These are phyloP conservation scores for Achlya flavicornis DNA, from an alignment of 2,888 invertebrate species.

Conservation along the genomic window DNA sequence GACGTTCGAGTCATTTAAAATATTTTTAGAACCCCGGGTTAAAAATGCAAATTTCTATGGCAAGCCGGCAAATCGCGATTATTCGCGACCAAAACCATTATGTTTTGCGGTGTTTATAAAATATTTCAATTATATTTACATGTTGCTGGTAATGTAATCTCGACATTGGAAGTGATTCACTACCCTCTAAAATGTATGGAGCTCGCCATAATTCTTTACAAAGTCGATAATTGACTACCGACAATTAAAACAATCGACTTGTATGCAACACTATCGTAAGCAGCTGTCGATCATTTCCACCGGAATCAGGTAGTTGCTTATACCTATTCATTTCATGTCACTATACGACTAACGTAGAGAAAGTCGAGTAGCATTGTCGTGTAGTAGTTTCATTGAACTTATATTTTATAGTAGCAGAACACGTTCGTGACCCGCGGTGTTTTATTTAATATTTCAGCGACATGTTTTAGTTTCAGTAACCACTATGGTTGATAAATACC, in stretches of 20 bases:
- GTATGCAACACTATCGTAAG: not conserved
- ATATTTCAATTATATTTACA: no score
- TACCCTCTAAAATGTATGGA: no score
- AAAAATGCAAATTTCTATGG: no score
- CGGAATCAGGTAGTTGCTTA: not conserved
- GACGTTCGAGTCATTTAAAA: no score
- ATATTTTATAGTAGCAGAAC: conserved; percentile 16
- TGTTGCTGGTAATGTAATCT: no score
- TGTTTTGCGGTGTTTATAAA: no score
- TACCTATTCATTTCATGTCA: not conserved
- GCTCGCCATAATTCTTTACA: not conserved
- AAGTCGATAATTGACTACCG: not conserved
- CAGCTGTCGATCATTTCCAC: not conserved
- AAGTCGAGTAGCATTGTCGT: conserved; percentile 47
- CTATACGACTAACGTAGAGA: conserved; percentile 33
- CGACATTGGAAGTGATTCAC: no score
- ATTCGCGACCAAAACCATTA: no score
- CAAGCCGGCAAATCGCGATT: no score
- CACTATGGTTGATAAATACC: no score
- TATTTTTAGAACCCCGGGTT: no score
- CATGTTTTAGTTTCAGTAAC: not conserved
- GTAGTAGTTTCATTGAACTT: conserved; percentile 45
- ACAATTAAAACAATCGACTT: not conserved
- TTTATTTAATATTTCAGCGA: conserved; percentile 3
- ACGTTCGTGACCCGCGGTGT: conserved; percentile 14